phyloP scores from a whole-genome alignment of 2,888 invertebrate genomes.

The Drosophila cracens region DNA sequence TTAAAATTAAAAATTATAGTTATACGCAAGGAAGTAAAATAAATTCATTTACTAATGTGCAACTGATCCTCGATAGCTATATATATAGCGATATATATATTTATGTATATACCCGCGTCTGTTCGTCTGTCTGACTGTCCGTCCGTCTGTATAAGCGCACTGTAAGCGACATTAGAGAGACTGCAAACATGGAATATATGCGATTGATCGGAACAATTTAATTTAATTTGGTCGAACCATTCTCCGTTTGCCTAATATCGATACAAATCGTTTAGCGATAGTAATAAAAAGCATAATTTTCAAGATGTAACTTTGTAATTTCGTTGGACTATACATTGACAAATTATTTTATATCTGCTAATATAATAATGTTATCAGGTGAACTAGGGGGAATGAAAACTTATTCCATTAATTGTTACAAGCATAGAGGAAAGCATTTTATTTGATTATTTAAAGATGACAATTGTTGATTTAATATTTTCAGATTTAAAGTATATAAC shows the following conservation, averaged over 20 bases:
- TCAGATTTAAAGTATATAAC: slow-evolving; percentile 85
- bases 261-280: neutral
- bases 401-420: neutral
- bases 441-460: neutral
- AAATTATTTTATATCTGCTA: neutral
- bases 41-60: neutral
- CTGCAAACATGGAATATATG: no score
- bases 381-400: no score
- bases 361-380: neutral
- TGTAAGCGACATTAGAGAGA: neutral
- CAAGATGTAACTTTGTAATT: no score
- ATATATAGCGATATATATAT: no score
- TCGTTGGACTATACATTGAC: neutral
- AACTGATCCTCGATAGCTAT: neutral
- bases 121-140: neutral
- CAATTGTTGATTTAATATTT: slow-evolving; percentile 5
- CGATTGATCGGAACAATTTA: no score
- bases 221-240: rapidly evolving
- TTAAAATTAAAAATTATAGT: rapidly evolving
- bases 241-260: neutral
- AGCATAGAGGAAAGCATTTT: neutral
- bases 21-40: no score
- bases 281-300: neutral
- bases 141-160: neutral
- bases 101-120: no score